Evolutionary conservation across 2,113 vertebrate species (phyloP).

Genomic region (Neopipo cinnamomea): DNA sequence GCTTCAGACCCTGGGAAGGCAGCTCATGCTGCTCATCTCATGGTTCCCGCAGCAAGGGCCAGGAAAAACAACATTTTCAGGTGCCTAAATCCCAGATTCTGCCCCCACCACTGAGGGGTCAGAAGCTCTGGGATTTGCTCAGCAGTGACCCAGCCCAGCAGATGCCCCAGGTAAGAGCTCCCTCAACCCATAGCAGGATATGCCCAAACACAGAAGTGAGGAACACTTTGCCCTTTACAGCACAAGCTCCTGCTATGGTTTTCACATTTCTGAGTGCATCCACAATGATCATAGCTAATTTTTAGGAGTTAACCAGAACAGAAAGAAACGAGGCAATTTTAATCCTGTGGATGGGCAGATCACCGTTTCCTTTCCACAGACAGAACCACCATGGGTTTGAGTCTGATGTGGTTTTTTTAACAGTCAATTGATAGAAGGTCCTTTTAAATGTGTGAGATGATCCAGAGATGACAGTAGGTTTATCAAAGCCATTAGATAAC

Average conservation of each 20-base stretch:
- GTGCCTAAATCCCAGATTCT: not conserved
- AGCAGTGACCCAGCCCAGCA: not conserved
- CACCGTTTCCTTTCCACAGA: not conserved
- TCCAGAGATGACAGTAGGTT: not conserved
- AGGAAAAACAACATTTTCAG: not conserved
- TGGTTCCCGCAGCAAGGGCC: not conserved
- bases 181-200: fast-evolving
- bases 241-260: not conserved
- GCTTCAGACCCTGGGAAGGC: not conserved
- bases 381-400: not conserved
- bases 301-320: not conserved
- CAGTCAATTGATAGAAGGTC: not conserved
- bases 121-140: not conserved
- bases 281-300: not conserved
- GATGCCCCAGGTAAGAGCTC: not conserved
- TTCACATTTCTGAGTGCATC: not conserved
- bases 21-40: not conserved
- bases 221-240: not conserved
- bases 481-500: slow-evolving; percentile 29
- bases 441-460: slow-evolving; percentile 6
- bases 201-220: not conserved
- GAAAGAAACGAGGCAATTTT: not conserved
- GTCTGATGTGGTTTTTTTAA: not conserved
- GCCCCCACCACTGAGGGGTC: fast-evolving
- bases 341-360: not conserved